Conservation (phyloP, 1,140 invertebrate species). For the Leptinotarsa texana region DNA sequence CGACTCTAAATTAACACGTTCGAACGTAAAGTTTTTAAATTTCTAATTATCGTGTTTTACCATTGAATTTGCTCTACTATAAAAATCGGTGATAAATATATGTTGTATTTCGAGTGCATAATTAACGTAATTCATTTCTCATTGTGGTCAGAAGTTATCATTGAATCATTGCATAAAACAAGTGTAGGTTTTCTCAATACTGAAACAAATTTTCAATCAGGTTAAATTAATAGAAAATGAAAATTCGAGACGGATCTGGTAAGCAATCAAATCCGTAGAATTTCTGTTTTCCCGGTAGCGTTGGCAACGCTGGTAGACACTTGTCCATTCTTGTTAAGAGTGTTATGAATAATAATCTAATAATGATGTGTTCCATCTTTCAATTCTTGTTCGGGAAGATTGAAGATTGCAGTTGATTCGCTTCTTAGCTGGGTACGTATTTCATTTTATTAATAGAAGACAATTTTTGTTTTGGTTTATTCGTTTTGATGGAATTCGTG, state of each 20-base stretch:
- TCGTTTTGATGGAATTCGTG: neutral
- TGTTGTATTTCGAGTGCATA: too few relatives aligned
- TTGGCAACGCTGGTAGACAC: neutral
- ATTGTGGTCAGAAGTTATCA: too few relatives aligned
- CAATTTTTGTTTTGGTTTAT: neutral
- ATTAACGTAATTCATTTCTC: too few relatives aligned
- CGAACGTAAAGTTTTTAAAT: too few relatives aligned
- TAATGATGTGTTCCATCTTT: neutral
- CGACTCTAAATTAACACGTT: too few relatives aligned
- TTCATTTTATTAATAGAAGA: neutral
- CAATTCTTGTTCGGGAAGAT: neutral
- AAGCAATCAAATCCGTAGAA: neutral
- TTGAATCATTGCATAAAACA: neutral
- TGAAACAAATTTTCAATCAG: neutral
- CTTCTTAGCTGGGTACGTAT: neutral
- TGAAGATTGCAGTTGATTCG: neutral
- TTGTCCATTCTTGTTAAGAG: neutral
- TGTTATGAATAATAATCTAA: neutral
- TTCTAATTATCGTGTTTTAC: too few relatives aligned
- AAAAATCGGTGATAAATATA: too few relatives aligned
- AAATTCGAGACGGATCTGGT: neutral
- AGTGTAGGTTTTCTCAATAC: neutral
- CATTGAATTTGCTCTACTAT: too few relatives aligned
- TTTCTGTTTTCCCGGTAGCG: neutral
- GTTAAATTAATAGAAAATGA: too few relatives aligned